A percentile compares a stretch with the other conserved stretches of the same genome.
Evolutionary conservation across 2,888 invertebrate species (phyloP).

Genomic region (Tridacna gigas): DNA sequence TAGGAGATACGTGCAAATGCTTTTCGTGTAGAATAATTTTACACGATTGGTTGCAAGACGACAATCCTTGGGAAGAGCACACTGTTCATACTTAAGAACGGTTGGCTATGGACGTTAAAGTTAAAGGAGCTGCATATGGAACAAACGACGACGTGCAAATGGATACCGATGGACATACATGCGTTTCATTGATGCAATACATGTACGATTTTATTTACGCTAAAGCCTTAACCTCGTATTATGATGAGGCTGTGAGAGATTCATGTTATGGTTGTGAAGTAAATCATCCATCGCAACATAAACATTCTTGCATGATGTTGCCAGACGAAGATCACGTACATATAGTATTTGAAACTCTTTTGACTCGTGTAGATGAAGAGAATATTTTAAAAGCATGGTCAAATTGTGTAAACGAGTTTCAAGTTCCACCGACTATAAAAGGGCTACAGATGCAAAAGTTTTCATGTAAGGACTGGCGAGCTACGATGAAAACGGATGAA

Average conservation of each 20-base stretch:
- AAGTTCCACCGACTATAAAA: neutral
- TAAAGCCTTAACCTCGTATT: neutral
- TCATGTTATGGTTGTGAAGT: neutral
- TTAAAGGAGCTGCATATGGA: neutral
- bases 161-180: neutral
- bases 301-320: neutral
- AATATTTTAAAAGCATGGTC: too few species aligned
- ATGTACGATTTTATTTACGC: constrained; percentile 1
- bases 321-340: too few species aligned
- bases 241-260: neutral
- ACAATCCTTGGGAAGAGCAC: neutral
- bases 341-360: too few species aligned
- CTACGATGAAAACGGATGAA: constrained; percentile 3
- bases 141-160: neutral
- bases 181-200: neutral
- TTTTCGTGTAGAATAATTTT: neutral
- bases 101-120: neutral
- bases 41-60: neutral
- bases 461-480: constrained; percentile 1
- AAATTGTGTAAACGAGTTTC: neutral
- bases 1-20: neutral
- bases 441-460: neutral
- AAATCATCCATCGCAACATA: neutral
- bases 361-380: too few species aligned
- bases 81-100: neutral